Evolutionary conservation across 2,888 invertebrate genomes (phyloP), one percentile per base, ranked within the genome.

Genomic region (Gibbula magus): DNA sequence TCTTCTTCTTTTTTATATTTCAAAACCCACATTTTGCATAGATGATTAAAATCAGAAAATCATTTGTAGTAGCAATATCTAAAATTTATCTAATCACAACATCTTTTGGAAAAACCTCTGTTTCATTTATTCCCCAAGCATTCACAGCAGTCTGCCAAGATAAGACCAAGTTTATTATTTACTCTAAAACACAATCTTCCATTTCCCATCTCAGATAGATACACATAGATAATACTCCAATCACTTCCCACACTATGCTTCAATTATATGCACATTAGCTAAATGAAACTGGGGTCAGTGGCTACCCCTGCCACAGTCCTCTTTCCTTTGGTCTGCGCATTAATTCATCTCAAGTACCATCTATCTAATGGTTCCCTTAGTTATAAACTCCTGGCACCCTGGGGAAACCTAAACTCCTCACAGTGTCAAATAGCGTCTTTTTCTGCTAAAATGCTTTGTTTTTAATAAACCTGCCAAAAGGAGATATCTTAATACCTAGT

Each of bases 231-330:
- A 45, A 45, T 45, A 45, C 45, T 45, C 45, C 45, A 45, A 45
- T 45, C 45, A 45, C 45, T 45, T 45, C 70, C 70, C 70, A 70
- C 70, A 70, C 70, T 70, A 35, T 32, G 32, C 35, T 70, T 70
- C 70, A 70, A 70, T 70, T 70, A 70, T 70, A 20, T 35, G 70
- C 70, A 70, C 70, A 70, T 70, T 70, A 70, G 70, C 70, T 70
- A 18, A 70, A 70, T 70, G 70, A 70, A 70, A 70, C 70, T 70
- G 39, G 70, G 70, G 70, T 70, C 70, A 70, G 35, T 10, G 20
- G 20, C 20, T 32, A 32, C 18, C 70, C 39, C 35, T 29, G 70
- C 70, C 70, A 32, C 20, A 35, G 70, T 10, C 70, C 70, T 20
- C 20, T 20, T 20, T 70, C 70, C 70, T 35, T 70, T 45, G 45